phyloP scores from a whole-genome alignment of 2,888 invertebrate species.

The Hypsopygia costalis region DNA sequence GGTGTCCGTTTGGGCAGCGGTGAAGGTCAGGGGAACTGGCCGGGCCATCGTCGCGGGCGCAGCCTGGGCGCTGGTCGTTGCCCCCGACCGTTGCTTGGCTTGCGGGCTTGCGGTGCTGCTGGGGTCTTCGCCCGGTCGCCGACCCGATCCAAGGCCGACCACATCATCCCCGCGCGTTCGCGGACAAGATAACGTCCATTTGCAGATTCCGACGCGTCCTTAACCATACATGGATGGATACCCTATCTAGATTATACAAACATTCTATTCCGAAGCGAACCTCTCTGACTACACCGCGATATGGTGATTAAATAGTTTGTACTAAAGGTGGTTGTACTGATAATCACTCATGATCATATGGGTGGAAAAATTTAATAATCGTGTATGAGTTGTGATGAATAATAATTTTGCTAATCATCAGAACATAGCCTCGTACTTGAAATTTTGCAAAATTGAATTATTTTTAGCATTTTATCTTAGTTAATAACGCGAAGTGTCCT shows the following conservation, averaged over 20 bases:
- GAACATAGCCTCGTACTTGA: too few species aligned
- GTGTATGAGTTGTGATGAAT: too few species aligned
- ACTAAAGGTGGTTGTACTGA: too few species aligned
- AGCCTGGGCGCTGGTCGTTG: slow-evolving; percentile 69
- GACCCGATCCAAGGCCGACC: slow-evolving; percentile 77
- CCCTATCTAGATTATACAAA: slow-evolving; percentile 19
- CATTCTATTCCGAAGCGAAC: background rate
- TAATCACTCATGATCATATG: too few species aligned
- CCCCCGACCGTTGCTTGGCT: slow-evolving; percentile 77
- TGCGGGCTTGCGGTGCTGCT: slow-evolving; percentile 64
- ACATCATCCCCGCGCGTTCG: slow-evolving; percentile 69
- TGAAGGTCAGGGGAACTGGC: slow-evolving; percentile 56
- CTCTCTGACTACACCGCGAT: too few species aligned
- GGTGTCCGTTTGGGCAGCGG: slow-evolving; percentile 26
- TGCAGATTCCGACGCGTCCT: slow-evolving; percentile 46
- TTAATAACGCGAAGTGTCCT: too few species aligned
- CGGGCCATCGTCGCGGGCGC: slow-evolving; percentile 47
- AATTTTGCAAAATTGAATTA: too few species aligned
- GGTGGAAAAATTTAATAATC: too few species aligned
- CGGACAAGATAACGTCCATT: slow-evolving; percentile 60
- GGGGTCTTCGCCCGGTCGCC: slow-evolving; percentile 79
- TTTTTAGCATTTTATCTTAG: too few species aligned
- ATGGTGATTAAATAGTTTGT: too few species aligned
- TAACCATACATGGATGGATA: slow-evolving; percentile 19
- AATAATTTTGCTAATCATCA: too few species aligned